Evolutionary conservation across 2,797 vertebrate species (phyloP), one percentile per base, ranked within the genome.

Genomic region (Rhinatrema bivittatum): DNA sequence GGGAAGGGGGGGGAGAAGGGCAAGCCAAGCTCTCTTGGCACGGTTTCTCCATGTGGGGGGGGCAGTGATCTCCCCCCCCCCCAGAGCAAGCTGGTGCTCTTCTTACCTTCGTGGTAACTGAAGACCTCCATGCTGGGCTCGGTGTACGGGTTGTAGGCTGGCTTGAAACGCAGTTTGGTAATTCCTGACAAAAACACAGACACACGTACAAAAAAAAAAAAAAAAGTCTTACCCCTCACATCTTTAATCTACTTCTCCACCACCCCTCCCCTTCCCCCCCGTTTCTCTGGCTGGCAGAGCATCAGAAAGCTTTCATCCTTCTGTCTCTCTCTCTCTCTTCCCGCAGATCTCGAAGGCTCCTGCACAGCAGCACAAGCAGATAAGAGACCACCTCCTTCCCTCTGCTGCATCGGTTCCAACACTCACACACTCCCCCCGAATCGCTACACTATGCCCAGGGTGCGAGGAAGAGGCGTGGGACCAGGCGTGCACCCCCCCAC

Each of bases 71-170:
- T 24, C 28, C 32, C 35, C 20, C 4, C 4, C 3, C 5, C 26
- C 6, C 8, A 6, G 11, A 5, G 13, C 7, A 16, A 5, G 4
- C 16, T n/a, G n/a, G n/a, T n/a, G n/a, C n/a, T n/a, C 6, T 6
- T 6, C 62, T 60, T 60, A 98, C 93, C 94, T 86, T 90, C 81
- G 34, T 97, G 94, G 59, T 94, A 97, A 78, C 93, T 97, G 84
- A 97, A 98, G 42, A 98, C 80, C 27, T 98, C 94, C 94, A 97
- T 94, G 71, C 94, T 97, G 57, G 94, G 94, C 59, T 97, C 94
- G 0, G 94, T 97, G 74, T 97, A 97, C 1, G 94, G 94, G 67
- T 97, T 97, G 62, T 87, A 97, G 11, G 93, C 89, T 0, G 94
- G 94, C 44, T 97, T 97, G 67, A 97, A 97, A 25, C 92, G 92